A percentile compares a stretch with the other conserved stretches of the same genome.
Conservation (phyloP, 2,113 vertebrate species). For the Delphinapterus leucas region DNA sequence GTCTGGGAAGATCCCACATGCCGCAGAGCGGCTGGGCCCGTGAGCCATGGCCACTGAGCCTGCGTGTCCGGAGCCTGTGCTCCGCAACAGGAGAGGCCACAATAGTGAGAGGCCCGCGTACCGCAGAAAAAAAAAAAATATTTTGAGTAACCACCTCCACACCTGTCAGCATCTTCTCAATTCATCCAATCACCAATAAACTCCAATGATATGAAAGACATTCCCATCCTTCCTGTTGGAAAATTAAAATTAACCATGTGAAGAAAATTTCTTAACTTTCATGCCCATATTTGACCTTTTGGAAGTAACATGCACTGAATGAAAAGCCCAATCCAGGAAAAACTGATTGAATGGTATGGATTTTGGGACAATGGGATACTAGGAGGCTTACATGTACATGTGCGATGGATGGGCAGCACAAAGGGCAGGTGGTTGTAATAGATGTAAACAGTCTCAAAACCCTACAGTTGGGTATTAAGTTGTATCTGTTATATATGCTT, state of each 20-base stretch:
- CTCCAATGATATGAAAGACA: background rate
- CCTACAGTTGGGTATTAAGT: background rate
- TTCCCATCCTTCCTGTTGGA: background rate
- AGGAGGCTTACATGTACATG: background rate
- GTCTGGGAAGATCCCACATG: too few relatives aligned
- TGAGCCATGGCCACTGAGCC: background rate
- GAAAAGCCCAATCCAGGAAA: background rate
- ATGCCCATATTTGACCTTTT: background rate
- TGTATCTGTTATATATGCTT: background rate
- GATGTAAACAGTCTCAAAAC: background rate
- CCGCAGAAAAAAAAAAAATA: too few relatives aligned
- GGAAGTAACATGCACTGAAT: background rate
- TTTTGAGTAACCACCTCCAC: background rate
- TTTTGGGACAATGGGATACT: background rate
- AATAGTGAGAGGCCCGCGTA: too few relatives aligned
- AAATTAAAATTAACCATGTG: slow-evolving; percentile 6
- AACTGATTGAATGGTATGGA: background rate
- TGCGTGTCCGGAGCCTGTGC: too few relatives aligned
- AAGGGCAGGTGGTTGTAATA: background rate
- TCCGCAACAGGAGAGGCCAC: too few relatives aligned
- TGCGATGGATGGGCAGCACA: background rate
- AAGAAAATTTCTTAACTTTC: background rate
- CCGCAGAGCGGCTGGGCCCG: too few relatives aligned
- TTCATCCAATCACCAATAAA: background rate
- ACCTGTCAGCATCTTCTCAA: background rate